Evolutionary conservation across 2,797 vertebrate species (phyloP).

Genomic region (Ceyx erithaca): DNA sequence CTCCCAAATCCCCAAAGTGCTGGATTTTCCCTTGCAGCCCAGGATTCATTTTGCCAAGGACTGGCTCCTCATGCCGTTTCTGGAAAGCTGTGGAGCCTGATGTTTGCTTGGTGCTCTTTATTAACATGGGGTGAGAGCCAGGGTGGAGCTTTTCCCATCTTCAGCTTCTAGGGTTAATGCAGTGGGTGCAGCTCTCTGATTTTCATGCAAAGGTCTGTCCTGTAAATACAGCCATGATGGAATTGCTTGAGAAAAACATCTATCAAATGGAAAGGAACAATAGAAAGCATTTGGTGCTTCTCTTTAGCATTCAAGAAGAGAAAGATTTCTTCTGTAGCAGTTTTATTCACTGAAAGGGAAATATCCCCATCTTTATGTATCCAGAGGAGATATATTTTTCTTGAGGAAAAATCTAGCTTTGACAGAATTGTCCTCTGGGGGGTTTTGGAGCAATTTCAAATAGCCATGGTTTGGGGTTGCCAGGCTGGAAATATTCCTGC

Average conservation of each 20-base stretch:
- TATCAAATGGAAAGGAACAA: not conserved
- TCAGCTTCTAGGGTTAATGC: not conserved
- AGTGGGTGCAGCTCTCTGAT: not conserved
- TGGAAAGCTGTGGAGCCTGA: not conserved
- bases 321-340: not conserved
- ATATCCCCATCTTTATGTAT: not conserved
- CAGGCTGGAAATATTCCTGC: not conserved
- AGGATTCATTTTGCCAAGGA: not conserved
- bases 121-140: not conserved
- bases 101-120: not conserved
- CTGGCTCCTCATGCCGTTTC: not conserved
- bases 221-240: accelerated
- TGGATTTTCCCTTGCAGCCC: not conserved
- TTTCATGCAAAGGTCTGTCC: not conserved
- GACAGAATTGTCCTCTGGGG: not conserved
- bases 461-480: not conserved
- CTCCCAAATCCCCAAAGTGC: not conserved
- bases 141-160: not conserved
- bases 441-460: not conserved
- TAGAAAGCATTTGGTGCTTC: not conserved
- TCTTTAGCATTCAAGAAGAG: not conserved
- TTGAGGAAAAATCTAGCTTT: not conserved
- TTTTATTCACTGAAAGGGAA: not conserved
- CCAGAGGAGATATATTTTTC: not conserved
- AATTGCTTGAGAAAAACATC: accelerated